Percentiles rank a stretch among this genome's conserved stretches.
Conservation (phyloP, 1,140 invertebrate species). For the Meloidogyne chitwoodi region DNA sequence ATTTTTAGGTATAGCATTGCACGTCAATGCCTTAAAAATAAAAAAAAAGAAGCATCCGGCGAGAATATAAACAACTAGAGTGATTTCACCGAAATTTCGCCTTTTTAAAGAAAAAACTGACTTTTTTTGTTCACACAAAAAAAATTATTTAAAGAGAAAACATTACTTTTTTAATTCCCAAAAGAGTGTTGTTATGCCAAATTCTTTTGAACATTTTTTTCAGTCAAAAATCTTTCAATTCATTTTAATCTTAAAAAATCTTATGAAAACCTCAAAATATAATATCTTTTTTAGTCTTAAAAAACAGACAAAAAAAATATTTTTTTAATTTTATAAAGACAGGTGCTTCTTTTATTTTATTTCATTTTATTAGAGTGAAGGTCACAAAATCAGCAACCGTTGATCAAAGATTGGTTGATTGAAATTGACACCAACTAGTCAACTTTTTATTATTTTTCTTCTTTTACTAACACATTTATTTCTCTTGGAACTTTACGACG, state of each 20-base stretch:
- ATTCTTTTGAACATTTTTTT: neutral
- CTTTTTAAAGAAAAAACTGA: neutral
- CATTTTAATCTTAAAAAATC: neutral
- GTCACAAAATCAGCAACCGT: neutral
- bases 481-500: too few relatives aligned
- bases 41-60: too few relatives aligned
- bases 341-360: neutral
- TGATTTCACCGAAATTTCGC: too few relatives aligned
- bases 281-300: neutral
- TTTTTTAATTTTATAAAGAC: neutral
- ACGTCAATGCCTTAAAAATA: too few relatives aligned
- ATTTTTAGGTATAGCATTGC: too few relatives aligned
- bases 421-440: neutral
- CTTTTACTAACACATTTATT: too few relatives aligned
- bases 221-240: neutral
- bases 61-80: too few relatives aligned
- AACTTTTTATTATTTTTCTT: too few relatives aligned
- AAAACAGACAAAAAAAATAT: neutral
- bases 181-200: neutral
- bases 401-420: neutral
- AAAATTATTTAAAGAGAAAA: neutral
- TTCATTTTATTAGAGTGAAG: neutral
- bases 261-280: neutral
- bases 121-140: neutral
- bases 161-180: neutral